Conservation (phyloP, 2,113 vertebrate species). For the Psilopogon haemacephalus region DNA sequence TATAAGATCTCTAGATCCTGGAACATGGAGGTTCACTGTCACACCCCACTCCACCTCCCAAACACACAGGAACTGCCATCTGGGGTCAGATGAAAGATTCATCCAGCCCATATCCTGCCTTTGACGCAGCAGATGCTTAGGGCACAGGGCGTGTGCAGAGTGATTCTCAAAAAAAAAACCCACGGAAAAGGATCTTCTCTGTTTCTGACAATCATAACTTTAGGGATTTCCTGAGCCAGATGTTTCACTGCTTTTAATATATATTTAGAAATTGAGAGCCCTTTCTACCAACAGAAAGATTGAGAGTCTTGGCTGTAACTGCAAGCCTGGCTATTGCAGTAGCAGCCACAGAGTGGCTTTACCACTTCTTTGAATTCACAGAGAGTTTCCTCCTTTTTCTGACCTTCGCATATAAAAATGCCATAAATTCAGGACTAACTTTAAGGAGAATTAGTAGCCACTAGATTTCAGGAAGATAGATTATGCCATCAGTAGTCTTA, state of each 20-base stretch:
- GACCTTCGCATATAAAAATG: not conserved
- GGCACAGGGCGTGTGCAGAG: not conserved
- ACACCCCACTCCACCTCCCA: not conserved
- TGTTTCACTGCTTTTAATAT: constrained; percentile 26
- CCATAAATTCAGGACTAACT: not conserved
- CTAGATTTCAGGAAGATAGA: not conserved
- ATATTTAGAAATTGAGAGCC: not conserved
- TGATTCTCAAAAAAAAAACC: not conserved
- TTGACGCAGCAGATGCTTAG: not conserved
- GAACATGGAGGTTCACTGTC: not conserved
- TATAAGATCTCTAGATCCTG: not conserved
- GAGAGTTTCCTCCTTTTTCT: not conserved
- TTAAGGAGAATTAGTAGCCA: not conserved
- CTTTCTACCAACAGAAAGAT: not conserved
- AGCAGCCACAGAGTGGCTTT: not conserved
- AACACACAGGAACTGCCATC: not conserved
- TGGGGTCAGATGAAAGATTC: not conserved
- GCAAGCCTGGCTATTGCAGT: not conserved
- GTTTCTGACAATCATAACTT: not conserved
- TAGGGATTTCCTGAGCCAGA: constrained; percentile 45
- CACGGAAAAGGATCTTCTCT: not conserved
- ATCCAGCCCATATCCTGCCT: constrained; percentile 21
- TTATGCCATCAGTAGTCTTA: not conserved
- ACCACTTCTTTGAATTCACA: not conserved
- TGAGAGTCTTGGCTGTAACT: not conserved